These are phyloP conservation scores for Microchrysa polita DNA, from an alignment of 2,888 invertebrate species.

Conservation along the genomic window DNA sequence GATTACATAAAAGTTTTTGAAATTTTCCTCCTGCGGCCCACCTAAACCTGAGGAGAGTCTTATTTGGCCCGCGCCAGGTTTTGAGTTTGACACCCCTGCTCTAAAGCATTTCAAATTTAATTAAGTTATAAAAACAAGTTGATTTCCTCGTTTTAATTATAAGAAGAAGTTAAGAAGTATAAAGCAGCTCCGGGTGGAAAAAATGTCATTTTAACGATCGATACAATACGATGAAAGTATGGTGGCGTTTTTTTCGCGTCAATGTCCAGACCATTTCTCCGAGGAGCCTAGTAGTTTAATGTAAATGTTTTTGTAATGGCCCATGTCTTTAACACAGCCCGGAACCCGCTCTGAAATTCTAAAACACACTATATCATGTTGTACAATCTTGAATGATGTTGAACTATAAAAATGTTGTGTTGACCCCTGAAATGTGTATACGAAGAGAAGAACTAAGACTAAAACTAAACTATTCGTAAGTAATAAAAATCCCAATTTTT, in stretches of 20 bases:
- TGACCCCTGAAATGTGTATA: conserved; percentile 20
- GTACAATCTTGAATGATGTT: conserved; percentile 29
- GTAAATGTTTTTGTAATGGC: neutral
- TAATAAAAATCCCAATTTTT: conserved; percentile 32
- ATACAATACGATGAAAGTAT: conserved; percentile 22
- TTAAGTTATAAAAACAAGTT: conserved; percentile 38
- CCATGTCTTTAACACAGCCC: neutral
- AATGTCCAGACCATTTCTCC: neutral
- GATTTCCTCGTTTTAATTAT: conserved; percentile 11
- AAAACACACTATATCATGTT: conserved; percentile 31
- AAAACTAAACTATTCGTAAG: conserved; percentile 29
- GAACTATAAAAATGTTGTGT: conserved; percentile 38
- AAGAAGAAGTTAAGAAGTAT: too few relatives aligned
- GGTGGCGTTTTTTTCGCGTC: neutral
- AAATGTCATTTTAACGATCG: conserved; percentile 35
- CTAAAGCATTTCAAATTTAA: conserved; percentile 29
- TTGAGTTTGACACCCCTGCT: too few relatives aligned
- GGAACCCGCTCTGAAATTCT: neutral
- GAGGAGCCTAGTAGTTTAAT: neutral
- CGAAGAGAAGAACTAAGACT: neutral
- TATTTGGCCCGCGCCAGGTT: too few relatives aligned
- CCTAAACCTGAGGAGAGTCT: too few relatives aligned
- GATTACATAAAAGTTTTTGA: too few relatives aligned
- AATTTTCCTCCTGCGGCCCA: too few relatives aligned
- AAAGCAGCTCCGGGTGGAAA: neutral